phyloP scores from a whole-genome alignment of 1,140 invertebrate genomes.

The Carposina sasakii region DNA sequence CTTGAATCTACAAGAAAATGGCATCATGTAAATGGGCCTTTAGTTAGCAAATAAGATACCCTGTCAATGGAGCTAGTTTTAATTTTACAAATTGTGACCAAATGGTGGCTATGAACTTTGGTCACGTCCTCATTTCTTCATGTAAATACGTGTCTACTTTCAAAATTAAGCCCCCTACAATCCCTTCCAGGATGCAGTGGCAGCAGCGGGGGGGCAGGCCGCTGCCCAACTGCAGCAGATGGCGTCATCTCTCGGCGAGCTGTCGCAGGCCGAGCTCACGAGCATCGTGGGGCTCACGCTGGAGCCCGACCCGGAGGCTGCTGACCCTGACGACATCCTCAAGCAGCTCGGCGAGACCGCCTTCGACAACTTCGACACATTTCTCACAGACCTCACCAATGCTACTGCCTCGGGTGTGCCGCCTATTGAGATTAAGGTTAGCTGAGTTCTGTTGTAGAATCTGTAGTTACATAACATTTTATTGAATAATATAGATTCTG shows the following conservation, averaged over 20 bases:
- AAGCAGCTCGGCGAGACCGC: conserved; percentile 80
- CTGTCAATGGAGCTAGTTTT: too few species aligned
- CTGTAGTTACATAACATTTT: too few species aligned
- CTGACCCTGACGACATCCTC: conserved; percentile 80
- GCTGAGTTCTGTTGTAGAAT: conserved; percentile 7
- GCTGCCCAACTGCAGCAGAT: conserved; percentile 60
- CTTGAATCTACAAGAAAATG: too few species aligned
- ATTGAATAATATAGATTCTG: too few species aligned
- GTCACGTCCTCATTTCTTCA: too few species aligned
- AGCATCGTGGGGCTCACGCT: conserved; percentile 74
- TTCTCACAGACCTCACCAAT: conserved; percentile 68
- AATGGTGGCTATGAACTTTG: too few species aligned
- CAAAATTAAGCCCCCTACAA: too few species aligned
- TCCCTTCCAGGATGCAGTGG: conserved; percentile 68
- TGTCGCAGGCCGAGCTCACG: conserved; percentile 79
- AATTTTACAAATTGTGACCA: too few species aligned
- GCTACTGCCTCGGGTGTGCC: conserved; percentile 52
- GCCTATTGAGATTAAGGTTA: conserved; percentile 67
- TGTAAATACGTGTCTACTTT: too few species aligned
- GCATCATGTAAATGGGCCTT: too few species aligned
- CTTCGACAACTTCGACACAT: conserved; percentile 72
- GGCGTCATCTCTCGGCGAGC: conserved; percentile 73
- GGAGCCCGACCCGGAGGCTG: conserved; percentile 64
- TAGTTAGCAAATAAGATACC: too few species aligned
- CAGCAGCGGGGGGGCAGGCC: conserved; percentile 46